Conservation (phyloP, 1,140 invertebrate genomes). For the Nasonia vitripennis region DNA sequence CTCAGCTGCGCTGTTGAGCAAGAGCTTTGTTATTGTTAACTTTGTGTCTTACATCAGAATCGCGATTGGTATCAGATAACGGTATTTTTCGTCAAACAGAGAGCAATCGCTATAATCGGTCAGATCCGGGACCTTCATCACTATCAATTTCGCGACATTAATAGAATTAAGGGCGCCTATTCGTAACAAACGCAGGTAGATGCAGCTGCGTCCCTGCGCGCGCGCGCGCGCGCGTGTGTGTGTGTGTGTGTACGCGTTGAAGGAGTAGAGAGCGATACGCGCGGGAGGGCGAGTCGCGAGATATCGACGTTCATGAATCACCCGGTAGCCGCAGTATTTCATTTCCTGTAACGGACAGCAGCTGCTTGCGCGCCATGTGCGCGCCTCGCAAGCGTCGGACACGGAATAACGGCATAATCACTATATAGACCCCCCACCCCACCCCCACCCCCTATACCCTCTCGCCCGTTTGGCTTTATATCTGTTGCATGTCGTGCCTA, state of each 20-base stretch:
- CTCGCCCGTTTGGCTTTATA: constrained; percentile 28
- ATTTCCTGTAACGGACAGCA: constrained; percentile 62
- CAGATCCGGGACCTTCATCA: too few species aligned
- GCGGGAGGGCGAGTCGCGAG: constrained; percentile 52
- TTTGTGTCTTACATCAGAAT: too few species aligned
- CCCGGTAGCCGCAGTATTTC: constrained; percentile 59
- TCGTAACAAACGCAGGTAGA: not conserved
- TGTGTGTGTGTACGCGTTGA: not conserved
- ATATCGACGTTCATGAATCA: constrained; percentile 69
- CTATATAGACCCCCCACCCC: constrained; percentile 8
- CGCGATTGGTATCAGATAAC: too few species aligned
- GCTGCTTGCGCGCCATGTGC: constrained; percentile 63
- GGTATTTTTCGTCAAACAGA: too few species aligned
- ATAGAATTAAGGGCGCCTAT: constrained; percentile 16
- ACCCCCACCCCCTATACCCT: not conserved
- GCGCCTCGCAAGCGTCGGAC: constrained; percentile 41
- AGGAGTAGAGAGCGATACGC: not conserved
- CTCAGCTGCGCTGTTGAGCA: not conserved
- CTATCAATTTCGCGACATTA: constrained; percentile 20
- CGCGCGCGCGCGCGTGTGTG: too few species aligned
- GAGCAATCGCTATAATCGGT: too few species aligned
- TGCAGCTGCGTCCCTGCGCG: too few species aligned
- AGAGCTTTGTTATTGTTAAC: not conserved
- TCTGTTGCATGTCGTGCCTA: constrained; percentile 56
- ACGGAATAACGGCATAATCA: constrained; percentile 55